These are phyloP conservation scores for Conomelus anceps DNA, from an alignment of 2,888 invertebrate genomes.

Conservation along the genomic window DNA sequence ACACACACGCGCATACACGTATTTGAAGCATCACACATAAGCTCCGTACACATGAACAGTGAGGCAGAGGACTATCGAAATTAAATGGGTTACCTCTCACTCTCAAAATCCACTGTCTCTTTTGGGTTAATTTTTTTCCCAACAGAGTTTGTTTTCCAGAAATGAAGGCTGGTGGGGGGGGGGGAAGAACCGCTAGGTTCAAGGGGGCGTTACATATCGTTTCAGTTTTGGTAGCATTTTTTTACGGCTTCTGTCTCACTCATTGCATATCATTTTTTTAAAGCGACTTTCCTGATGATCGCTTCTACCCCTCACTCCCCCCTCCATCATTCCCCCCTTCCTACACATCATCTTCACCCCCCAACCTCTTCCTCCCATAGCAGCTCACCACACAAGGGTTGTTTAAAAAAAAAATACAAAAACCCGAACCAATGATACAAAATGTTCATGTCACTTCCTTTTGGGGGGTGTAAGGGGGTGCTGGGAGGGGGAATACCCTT, in stretches of 20 bases:
- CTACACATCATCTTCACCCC: too few species aligned
- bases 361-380: too few species aligned
- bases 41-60: background rate
- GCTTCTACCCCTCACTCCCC: background rate
- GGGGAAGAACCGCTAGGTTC: too few species aligned
- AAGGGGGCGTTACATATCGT: background rate
- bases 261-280: background rate
- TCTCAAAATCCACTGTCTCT: background rate
- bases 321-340: background rate
- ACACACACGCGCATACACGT: background rate
- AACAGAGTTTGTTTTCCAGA: background rate
- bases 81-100: background rate
- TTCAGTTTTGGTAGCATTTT: background rate
- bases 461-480: background rate
- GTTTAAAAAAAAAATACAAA: background rate
- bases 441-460: background rate
- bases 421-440: background rate
- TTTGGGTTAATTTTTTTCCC: background rate
- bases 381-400: background rate
- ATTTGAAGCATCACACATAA: background rate
- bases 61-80: background rate
- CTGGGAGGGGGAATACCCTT: background rate
- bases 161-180: background rate
- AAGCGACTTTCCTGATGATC: background rate
- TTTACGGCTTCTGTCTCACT: background rate